These are phyloP conservation scores for Sycobia sp. DNA, from an alignment of 1,140 invertebrate species.

Conservation along the genomic window DNA sequence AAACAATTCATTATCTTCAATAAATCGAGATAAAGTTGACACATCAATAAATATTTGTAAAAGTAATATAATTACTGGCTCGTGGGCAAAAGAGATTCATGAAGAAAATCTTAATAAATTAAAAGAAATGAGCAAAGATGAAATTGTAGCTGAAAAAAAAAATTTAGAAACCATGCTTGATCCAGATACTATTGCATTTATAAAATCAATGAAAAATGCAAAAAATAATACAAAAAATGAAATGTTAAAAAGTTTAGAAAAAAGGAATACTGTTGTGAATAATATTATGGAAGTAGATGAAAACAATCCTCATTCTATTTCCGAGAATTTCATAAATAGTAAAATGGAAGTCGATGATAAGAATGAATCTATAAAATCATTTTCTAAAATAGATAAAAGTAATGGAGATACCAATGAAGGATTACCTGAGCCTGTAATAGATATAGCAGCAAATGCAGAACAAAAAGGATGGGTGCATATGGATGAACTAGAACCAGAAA, in stretches of 20 bases:
- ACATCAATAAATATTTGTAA: not conserved
- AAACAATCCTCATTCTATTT: not conserved
- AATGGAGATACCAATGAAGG: slow-evolving; percentile 26
- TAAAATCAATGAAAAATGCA: slow-evolving; percentile 64
- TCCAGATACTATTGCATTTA: slow-evolving; percentile 70
- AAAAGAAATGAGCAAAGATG: slow-evolving; percentile 71
- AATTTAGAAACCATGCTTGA: slow-evolving; percentile 70
- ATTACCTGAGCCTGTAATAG: slow-evolving; percentile 60
- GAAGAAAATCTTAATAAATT: slow-evolving; percentile 74
- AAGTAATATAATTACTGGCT: slow-evolving; percentile 34
- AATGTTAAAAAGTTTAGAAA: not conserved
- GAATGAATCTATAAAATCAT: not conserved
- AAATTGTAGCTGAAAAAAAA: slow-evolving; percentile 77
- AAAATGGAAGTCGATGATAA: slow-evolving; percentile 11
- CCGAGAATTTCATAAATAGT: not conserved
- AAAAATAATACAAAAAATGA: slow-evolving; percentile 36
- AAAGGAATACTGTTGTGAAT: slow-evolving; percentile 6
- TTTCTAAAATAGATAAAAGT: slow-evolving; percentile 23
- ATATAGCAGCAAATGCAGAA: slow-evolving; percentile 67
- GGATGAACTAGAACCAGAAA: slow-evolving; percentile 79
- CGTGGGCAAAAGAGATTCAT: slow-evolving; percentile 68
- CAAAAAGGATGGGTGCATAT: slow-evolving; percentile 81
- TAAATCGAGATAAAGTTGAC: not conserved
- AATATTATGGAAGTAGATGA: not conserved
- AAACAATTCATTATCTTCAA: not conserved